Evolutionary conservation across 2,888 invertebrate species (phyloP).

Genomic region (Lasius platythorax): DNA sequence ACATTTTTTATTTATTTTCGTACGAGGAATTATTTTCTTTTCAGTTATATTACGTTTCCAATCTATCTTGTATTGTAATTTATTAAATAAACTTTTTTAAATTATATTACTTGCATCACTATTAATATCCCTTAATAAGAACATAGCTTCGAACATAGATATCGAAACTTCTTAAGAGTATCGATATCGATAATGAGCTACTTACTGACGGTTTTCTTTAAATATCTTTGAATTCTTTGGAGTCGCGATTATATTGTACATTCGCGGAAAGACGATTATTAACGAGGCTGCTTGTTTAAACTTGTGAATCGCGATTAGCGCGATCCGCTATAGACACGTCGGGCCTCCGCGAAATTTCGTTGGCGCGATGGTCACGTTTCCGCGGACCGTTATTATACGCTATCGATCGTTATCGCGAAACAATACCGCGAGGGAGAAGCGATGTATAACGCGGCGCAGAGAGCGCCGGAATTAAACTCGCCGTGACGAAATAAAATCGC

Average conservation of each 20-base stretch:
- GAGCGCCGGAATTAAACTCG: conserved; percentile 51
- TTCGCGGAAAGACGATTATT: neutral
- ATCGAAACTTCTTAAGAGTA: neutral
- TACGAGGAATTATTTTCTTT: neutral
- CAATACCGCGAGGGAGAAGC: conserved; percentile 19
- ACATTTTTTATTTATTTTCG: neutral
- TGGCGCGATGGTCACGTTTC: conserved; percentile 53
- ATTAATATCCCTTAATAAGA: neutral
- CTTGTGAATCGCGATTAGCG: conserved; percentile 17
- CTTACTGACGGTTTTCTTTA: neutral
- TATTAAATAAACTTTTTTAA: neutral
- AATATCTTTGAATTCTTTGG: neutral
- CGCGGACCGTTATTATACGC: conserved; percentile 59
- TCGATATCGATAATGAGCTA: neutral
- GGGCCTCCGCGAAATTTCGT: conserved; percentile 24
- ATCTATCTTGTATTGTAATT: neutral
- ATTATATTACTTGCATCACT: neutral
- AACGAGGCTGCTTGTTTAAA: conserved; percentile 23
- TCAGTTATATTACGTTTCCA: neutral
- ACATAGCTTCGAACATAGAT: neutral
- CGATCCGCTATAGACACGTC: conserved; percentile 39
- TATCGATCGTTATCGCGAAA: conserved; percentile 69
- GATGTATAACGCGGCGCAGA: conserved; percentile 40
- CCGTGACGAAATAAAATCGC: conserved; percentile 65
- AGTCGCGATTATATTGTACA: neutral